Evolutionary conservation across 2,113 vertebrate species (phyloP), one percentile per base, ranked within the genome.

Genomic region (Phoxinus phoxinus): DNA sequence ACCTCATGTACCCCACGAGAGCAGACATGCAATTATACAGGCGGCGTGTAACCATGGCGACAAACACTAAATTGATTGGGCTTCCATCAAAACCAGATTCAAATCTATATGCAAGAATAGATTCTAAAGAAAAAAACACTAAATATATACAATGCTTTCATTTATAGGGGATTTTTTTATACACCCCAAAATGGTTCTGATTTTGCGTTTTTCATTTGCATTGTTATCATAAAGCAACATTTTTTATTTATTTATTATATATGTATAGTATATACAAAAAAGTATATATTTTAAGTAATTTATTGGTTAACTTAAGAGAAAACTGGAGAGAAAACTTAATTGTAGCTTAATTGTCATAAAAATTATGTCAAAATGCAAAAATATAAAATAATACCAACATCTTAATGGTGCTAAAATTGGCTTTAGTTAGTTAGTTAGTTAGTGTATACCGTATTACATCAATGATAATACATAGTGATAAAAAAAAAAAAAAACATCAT

Each of bases 1-100:
- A 85, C 88, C 88, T 73, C 73, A 83, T 65, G 58, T 74, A 77
- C 72, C 74, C 81, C 59, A 21, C 41, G 51, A 80, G 32, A 80
- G 25, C 77, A 80, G 32, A 61, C 35, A 48, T 69, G 78, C 35
- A 75, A 83, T 83, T 86, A 48, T 69, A 74, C 58, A 81, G 41
- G 61, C 63, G 25, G 61, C 37, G 67, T 19, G 27, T 35, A 61
- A 84, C 82, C 81, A 73, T 59, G 80, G 74, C 32, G 48, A 87
- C 73, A 79, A 27, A 25, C 48, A 71, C n/a, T n/a, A 63, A 53
- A 46, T 35, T 12, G 77, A 84, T 77, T 69, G 53, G 51, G 77
- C 72, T 83, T 83, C 0, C 17, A 48, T 76, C 41, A 72, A 27
- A 63, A 80, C 71, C 37, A 46, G 12, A 67, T 79, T 79, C 58